Evolutionary conservation across 2,888 invertebrate genomes (phyloP).

Genomic region (Drosophila nr. fundita): DNA sequence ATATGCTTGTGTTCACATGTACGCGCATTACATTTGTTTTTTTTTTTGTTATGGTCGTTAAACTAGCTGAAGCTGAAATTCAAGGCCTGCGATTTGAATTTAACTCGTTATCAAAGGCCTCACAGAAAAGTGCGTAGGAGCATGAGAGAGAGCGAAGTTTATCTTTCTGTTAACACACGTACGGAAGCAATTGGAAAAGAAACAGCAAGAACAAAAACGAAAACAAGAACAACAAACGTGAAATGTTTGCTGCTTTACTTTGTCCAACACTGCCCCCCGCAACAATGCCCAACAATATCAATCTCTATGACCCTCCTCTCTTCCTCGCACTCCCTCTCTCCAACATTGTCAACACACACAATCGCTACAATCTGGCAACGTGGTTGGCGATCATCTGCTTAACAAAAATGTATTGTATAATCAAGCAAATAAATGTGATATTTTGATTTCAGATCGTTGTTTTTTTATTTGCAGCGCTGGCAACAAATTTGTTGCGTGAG

Average conservation of each 20-base stretch:
- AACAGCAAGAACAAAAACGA: conserved; percentile 15
- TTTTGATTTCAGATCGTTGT: conserved; percentile 28
- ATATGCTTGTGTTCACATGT: conserved; percentile 3
- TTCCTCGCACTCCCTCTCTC: background rate
- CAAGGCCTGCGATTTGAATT: conserved; percentile 45
- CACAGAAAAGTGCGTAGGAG: conserved; percentile 1
- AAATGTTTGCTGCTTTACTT: conserved; percentile 13
- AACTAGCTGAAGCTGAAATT: conserved; percentile 22
- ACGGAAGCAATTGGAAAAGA: conserved; percentile 9
- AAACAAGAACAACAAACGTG: conserved; percentile 20
- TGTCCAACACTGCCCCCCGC: conserved; percentile 2
- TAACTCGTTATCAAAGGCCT: conserved; percentile 51
- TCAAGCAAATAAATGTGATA: conserved; percentile 45
- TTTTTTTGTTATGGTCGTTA: conserved; percentile 5
- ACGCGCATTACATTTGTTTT: conserved; percentile 25
- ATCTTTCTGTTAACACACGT: conserved; percentile 43
- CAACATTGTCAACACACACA: conserved; percentile 21
- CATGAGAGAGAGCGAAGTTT: conserved; percentile 14
- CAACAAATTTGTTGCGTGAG: background rate
- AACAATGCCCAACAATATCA: background rate
- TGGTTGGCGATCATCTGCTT: conserved; percentile 72
- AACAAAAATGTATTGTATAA: conserved; percentile 65
- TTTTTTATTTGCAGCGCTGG: conserved; percentile 13
- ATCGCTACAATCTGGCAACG: conserved; percentile 71
- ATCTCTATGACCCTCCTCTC: background rate